phyloP scores from a whole-genome alignment of 92 coral and sea anemone species.

The Bergia puertoricense region DNA sequence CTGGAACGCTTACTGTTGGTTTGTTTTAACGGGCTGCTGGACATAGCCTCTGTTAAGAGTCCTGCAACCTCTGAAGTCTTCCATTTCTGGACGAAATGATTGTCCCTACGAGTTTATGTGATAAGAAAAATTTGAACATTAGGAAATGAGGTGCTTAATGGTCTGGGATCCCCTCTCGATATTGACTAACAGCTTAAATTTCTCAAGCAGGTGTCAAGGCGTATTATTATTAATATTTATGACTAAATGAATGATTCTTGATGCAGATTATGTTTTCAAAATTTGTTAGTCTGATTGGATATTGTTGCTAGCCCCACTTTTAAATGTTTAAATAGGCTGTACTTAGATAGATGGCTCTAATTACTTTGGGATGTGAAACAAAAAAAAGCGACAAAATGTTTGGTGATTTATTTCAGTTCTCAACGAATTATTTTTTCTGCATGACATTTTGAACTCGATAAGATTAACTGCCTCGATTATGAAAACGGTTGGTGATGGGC shows the following conservation, averaged over 20 bases:
- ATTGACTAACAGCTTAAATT: neutral
- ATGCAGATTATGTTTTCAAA: neutral
- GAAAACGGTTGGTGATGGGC: neutral
- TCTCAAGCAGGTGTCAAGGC: neutral
- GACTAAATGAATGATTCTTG: neutral
- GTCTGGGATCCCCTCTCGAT: neutral
- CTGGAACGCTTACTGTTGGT: neutral
- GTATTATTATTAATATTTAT: too few relatives aligned
- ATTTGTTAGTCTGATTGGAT: neutral
- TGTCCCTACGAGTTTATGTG: neutral
- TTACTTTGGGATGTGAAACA: too few relatives aligned
- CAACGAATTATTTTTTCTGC: too few relatives aligned
- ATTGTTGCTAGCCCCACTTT: neutral
- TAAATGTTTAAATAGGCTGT: neutral
- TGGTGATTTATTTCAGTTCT: neutral
- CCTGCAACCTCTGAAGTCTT: too few relatives aligned
- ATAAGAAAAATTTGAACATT: neutral
- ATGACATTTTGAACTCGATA: neutral
- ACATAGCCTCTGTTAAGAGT: too few relatives aligned
- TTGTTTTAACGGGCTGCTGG: neutral
- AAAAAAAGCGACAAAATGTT: neutral
- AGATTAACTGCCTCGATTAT: neutral
- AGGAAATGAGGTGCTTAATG: neutral
- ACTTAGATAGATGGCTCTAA: neutral
- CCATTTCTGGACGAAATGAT: neutral